Percentiles rank a stretch among this genome's conserved stretches.
These are phyloP conservation scores for Spatulosminthurus flaviceps DNA, from an alignment of 2,888 invertebrate genomes.

Conservation along the genomic window DNA sequence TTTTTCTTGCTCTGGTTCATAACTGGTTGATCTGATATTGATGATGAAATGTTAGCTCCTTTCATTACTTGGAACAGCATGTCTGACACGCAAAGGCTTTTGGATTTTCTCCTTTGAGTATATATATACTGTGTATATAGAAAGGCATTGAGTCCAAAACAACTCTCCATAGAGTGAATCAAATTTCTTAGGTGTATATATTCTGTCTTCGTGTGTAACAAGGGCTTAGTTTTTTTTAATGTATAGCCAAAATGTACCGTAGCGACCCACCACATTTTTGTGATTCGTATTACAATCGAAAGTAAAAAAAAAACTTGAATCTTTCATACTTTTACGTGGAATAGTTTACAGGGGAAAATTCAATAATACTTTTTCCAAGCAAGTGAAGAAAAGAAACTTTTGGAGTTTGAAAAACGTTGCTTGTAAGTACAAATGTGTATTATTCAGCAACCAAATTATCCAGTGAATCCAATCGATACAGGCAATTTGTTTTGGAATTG, in stretches of 20 bases:
- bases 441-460: too few species aligned
- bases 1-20: background rate
- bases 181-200: background rate
- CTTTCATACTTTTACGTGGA: too few species aligned
- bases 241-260: background rate
- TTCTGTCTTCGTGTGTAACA: too few species aligned
- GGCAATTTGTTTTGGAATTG: too few species aligned
- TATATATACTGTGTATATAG: too few species aligned
- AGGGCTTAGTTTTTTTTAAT: background rate
- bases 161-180: background rate
- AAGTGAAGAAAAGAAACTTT: too few species aligned
- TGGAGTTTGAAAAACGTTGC: too few species aligned
- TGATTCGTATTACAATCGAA: background rate
- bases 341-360: too few species aligned
- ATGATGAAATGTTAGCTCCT: conserved; percentile 8
- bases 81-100: background rate
- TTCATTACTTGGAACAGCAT: conserved; percentile 15
- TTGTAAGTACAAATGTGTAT: too few species aligned
- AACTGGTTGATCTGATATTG: conserved; percentile 20
- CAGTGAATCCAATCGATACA: too few species aligned
- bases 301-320: too few species aligned
- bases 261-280: conserved; percentile 7
- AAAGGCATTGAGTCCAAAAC: background rate
- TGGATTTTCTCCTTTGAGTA: background rate
- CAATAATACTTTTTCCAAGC: too few species aligned